Conservation (phyloP, 2,113 vertebrate species). For the Ploceus nigricollis region DNA sequence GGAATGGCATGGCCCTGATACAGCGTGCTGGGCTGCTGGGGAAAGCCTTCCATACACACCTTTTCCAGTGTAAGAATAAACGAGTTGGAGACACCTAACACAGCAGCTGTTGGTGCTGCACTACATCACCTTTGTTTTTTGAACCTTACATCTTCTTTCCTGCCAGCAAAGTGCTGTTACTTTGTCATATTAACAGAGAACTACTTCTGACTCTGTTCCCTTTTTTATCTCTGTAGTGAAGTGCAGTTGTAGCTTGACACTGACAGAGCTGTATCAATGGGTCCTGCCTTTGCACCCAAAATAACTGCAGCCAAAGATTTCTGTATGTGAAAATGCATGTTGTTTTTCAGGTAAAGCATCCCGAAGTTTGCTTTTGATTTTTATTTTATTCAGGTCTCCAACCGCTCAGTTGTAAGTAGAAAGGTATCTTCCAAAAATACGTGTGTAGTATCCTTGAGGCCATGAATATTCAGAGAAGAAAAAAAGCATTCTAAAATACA, state of each 20-base stretch:
- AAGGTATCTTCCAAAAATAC: not conserved
- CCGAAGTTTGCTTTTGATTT: not conserved
- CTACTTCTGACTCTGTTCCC: not conserved
- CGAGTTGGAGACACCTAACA: not conserved
- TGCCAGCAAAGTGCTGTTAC: not conserved
- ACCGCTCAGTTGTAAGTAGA: not conserved
- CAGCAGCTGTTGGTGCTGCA: not conserved
- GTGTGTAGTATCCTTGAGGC: not conserved
- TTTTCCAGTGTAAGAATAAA: not conserved
- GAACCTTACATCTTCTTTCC: not conserved
- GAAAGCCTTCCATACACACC: accelerated
- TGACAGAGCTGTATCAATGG: not conserved
- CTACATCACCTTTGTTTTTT: not conserved
- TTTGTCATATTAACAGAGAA: not conserved
- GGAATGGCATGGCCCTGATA: not conserved
- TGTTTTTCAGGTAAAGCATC: not conserved
- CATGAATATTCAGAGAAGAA: not conserved
- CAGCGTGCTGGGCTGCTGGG: not conserved
- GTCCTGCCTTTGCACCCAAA: not conserved
- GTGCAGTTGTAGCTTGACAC: not conserved
- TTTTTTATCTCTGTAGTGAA: not conserved
- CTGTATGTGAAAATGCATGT: not conserved
- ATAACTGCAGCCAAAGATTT: not conserved
- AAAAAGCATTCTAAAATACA: not conserved
- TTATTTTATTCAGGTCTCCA: not conserved